Base-by-base conservation (phyloP, 2,113 vertebrate species). In the Leiothrix lutea region DNA sequence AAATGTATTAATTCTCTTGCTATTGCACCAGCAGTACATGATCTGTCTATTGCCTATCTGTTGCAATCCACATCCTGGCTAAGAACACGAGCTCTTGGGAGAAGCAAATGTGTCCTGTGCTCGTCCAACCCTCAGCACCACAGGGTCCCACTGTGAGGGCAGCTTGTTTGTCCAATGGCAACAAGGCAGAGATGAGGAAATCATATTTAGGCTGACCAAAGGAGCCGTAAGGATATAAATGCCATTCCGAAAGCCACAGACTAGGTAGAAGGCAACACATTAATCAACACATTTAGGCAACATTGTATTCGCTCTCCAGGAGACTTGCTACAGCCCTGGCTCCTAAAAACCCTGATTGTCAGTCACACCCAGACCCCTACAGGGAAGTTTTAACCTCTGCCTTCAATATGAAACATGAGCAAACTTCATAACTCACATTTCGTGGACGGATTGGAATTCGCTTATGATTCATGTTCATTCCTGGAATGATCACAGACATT, bases 401-500 rank as follows among this genome's bases (percentile, higher is more conserved):
- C 44, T 79, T 25, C 35, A 54, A 24, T 21, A 21, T 81, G 54
- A 90, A 51, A 50, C 42, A 40, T 8, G 8, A 91, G 18, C 47
- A 58, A 80, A 98, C 98, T 54, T 38, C 3, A 0, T 18, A 95
- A 97, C 96, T 99, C 96, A 99, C 99, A 62, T 98, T 99, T 73
- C 94, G 98, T 79, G 99, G 99, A 75, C 97, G 98, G 56, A 99
- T 98, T 28, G 99, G 98, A 86, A 99, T 98, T 78, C 99, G 98
- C 36, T 99, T 98, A 60, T 99, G 99, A 97, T 97, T 99, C 98
- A 98, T 98, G 86, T 98, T 99, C 99, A 99, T 99, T 90, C 99
- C 99, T 19, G 99, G 99, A 96, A 99, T 99, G 96, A 99, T 98
- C 44, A 99, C 99, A 2, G 99, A 99, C 99, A 99, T 99, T 96